phyloP scores from a whole-genome alignment of 2,888 invertebrate species.

The Parnassius apollo region DNA sequence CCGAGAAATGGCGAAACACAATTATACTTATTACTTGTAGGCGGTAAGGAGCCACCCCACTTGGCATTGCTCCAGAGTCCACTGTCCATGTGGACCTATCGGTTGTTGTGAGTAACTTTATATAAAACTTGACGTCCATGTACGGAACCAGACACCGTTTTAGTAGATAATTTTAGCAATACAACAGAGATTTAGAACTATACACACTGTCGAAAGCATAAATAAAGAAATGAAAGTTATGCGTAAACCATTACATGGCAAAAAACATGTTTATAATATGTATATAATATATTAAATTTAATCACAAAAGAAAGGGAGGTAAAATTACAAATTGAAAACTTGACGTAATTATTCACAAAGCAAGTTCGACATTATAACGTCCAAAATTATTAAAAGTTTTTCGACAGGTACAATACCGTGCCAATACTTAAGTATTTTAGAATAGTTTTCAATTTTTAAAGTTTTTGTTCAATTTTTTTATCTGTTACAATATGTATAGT shows the following conservation, averaged over 20 bases:
- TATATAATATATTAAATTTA: too few relatives aligned
- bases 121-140: conserved; percentile 18
- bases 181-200: not conserved
- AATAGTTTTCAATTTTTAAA: conserved; percentile 24
- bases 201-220: too few relatives aligned
- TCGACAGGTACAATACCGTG: conserved; percentile 17
- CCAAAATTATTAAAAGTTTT: conserved; percentile 15
- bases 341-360: too few relatives aligned
- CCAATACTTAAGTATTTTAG: conserved; percentile 30
- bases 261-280: too few relatives aligned
- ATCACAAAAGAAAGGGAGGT: too few relatives aligned
- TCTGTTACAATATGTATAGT: conserved; percentile 13
- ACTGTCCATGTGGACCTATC: conserved; percentile 89
- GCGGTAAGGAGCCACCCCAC: conserved; percentile 90
- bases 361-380: conserved; percentile 14
- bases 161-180: conserved; percentile 6
- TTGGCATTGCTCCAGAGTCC: conserved; percentile 88
- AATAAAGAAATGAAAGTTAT: too few relatives aligned
- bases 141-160: conserved; percentile 13
- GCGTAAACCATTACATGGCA: too few relatives aligned
- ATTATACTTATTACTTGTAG: conserved; percentile 79
- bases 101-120: conserved; percentile 62
- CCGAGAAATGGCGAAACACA: conserved; percentile 40
- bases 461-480: conserved; percentile 37
- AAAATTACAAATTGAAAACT: too few relatives aligned